Evolutionary conservation across 2,113 vertebrate genomes (phyloP), one percentile per base, ranked within the genome.

Genomic region (Archilochus colubris): DNA sequence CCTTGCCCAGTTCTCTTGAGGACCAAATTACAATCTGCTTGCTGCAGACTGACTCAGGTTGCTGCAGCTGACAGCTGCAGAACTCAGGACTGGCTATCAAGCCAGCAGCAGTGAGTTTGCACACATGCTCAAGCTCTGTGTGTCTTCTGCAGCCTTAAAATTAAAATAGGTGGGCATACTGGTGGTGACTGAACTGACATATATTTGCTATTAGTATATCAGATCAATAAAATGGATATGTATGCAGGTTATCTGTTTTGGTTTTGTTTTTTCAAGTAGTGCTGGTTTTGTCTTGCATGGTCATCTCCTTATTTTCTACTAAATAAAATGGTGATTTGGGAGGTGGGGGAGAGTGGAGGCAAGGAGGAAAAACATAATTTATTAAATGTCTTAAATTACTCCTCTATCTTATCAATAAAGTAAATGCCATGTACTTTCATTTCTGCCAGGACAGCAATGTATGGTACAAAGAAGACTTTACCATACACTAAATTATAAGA

Each of bases 51-150:
- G 90, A 46, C 66, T 88, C 55, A 59, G 82, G 53, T 55, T 86
- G 83, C 95, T 89, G 92, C 94, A 94, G 94, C 83, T 92, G 91
- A 72, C 86, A 96, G 91, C 94, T 96, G 92, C 94, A 86, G 80
- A 57, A 46, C 77, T 64, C 13, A 0, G 69, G 23, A 28, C 80
- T 46, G 87, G 78, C 89, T 79, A 18, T 70, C 6, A 25, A 91
- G 91, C 85, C 93, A 93, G 15, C 66, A 94, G 83, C 86, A 91
- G 81, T 92, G 88, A 93, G 86, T 81, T 61, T 95, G 94, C 96
- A 94, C 78, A 31, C 48, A 4, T 80, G 77, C 73, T 81, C 44
- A 30, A 31, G 36, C 38, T 67, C 73, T 82, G 30, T 43, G 10
- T 46, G 43, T n/a, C 50, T 81, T 64, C 14, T 14, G 51, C 27